A percentile compares a stretch with the other conserved stretches of the same genome.
Conservation (phyloP, 2,797 vertebrate genomes). For the Macroramphosus scolopax region DNA sequence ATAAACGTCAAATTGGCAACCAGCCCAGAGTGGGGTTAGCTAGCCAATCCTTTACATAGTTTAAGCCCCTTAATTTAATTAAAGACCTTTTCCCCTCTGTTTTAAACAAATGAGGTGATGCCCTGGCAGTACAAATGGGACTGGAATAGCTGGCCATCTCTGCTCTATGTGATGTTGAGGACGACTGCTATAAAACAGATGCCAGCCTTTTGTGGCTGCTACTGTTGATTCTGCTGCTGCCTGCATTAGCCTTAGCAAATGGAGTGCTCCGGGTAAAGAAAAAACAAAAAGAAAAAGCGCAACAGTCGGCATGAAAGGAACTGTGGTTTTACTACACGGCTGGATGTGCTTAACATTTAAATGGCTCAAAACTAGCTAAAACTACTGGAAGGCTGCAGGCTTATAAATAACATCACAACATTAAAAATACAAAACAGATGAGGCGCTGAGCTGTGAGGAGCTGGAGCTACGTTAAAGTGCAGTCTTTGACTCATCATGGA, state of each 20-base stretch:
- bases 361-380: conserved; percentile 86
- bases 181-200: conserved; percentile 52
- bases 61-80: conserved; percentile 59
- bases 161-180: conserved; percentile 52
- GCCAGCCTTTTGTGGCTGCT: conserved; percentile 73
- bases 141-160: conserved; percentile 49
- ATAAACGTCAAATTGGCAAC: conserved; percentile 50
- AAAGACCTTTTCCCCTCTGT: conserved; percentile 45
- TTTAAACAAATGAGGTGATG: conserved; percentile 69
- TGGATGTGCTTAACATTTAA: conserved; percentile 93
- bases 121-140: conserved; percentile 49
- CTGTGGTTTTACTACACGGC: conserved; percentile 86
- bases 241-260: conserved; percentile 78
- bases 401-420: conserved; percentile 95
- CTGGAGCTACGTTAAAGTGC: conserved; percentile 62
- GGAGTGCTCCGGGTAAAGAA: conserved; percentile 59
- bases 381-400: conserved; percentile 88
- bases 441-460: conserved; percentile 67
- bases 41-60: conserved; percentile 28
- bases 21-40: conserved; percentile 45
- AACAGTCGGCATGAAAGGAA: conserved; percentile 86
- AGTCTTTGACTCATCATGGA: conserved; percentile 63
- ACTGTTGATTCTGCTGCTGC: conserved; percentile 73
- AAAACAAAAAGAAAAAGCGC: conserved; percentile 81
- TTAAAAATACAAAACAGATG: conserved; percentile 91